Evolutionary conservation across 2,113 vertebrate species (phyloP), one percentile per base, ranked within the genome.

Genomic region (Todiramphus saurophagus): DNA sequence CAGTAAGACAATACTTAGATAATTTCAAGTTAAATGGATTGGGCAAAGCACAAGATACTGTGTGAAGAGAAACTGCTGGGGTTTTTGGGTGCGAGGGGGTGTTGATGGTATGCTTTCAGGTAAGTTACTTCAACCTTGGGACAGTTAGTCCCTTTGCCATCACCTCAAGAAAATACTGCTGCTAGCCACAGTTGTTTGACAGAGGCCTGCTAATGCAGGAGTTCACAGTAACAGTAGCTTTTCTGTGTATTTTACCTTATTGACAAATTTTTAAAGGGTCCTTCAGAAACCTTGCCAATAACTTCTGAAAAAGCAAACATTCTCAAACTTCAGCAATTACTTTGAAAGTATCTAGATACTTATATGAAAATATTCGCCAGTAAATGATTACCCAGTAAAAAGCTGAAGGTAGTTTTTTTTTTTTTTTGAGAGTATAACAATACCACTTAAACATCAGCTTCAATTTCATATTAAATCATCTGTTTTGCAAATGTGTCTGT

Each of bases 21-120:
- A 74, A 80, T 76, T 93, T 97, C 83, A 93, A 93, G 80, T 94
- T 94, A 67, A 86, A 78, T 3, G 13, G 55, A 86, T 90, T 84
- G 90, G 80, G 80, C 76, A 87, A 82, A 94, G 56, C 62, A 82
- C 28, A 75, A 77, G 21, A 56, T 25, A 87, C 31, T 37, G 55
- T 51, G 44, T 64, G 56, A 90, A 72, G 18, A 78, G 27, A 66
- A 92, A 74, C 11, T 68, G 19, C 2, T 75, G n/a, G 6, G 31
- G 6, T 14, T 13, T n/a, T 44, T 56, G 15, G 4, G 3, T 7
- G 11, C 11, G 7, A 30, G 11, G 10, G 35, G 25, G 7, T 11
- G 5, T 35, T 50, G 83, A 59, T 73, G 41, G 20, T 9, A 62
- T 67, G 33, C 33, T 93, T 94, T 85, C 78, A 87, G 75, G 15